A percentile compares a stretch with the other conserved stretches of the same genome.
Conservation (phyloP, 2,113 vertebrate species). For the Cettia cetti region DNA sequence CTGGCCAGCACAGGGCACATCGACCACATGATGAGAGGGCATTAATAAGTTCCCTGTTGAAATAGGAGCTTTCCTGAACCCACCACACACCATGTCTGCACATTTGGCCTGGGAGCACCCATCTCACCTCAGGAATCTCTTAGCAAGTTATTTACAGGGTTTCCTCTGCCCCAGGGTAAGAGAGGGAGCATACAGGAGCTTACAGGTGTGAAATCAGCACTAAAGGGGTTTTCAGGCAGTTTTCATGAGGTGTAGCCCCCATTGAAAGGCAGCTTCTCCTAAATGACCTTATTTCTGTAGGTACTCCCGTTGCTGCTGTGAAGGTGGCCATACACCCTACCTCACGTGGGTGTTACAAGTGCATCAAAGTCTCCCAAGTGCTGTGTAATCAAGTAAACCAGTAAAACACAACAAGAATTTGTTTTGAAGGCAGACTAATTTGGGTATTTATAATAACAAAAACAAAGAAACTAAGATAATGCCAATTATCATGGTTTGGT, state of each 20-base stretch:
- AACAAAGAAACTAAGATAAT: background rate
- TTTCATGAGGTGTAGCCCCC: background rate
- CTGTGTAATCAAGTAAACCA: background rate
- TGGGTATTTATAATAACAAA: background rate
- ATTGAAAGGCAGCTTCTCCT: background rate
- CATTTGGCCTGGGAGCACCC: background rate
- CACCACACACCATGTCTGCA: accelerated
- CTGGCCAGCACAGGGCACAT: background rate
- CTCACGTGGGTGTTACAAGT: background rate
- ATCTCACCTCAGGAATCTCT: background rate
- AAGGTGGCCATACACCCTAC: background rate
- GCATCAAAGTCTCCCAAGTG: background rate
- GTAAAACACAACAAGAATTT: background rate
- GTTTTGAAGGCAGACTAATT: background rate
- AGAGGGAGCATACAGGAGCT: background rate
- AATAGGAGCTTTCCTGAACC: background rate
- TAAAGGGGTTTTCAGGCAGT: background rate
- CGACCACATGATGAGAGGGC: accelerated
- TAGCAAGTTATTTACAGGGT: background rate
- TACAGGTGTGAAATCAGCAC: background rate
- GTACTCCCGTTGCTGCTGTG: accelerated
- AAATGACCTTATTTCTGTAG: background rate
- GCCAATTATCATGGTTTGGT: background rate
- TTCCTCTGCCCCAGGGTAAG: background rate
- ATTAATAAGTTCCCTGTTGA: background rate